Conservation (phyloP, 2,797 vertebrate genomes). For the Eupleurogrammus muticus region DNA sequence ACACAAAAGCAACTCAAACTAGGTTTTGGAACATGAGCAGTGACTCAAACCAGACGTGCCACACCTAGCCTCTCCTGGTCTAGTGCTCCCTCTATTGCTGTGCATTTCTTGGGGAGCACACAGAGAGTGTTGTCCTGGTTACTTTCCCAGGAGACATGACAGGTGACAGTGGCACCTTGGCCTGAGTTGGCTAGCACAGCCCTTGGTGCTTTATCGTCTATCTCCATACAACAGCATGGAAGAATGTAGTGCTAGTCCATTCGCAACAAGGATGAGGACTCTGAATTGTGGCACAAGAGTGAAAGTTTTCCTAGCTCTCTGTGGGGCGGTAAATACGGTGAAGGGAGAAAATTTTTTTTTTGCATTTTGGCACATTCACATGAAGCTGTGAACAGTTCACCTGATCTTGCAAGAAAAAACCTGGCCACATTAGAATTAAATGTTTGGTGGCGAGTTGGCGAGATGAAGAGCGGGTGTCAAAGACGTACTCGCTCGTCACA, state of each 20-base stretch:
- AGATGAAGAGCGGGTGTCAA: slow-evolving; percentile 27
- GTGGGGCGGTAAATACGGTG: neutral
- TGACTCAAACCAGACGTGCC: slow-evolving; percentile 45
- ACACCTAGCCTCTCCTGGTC: slow-evolving; percentile 16
- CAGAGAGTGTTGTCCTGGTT: slow-evolving; percentile 7
- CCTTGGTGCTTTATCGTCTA: slow-evolving; percentile 51
- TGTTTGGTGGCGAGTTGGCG: slow-evolving; percentile 14
- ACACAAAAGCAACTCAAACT: slow-evolving; percentile 64
- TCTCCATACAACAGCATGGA: slow-evolving; percentile 37
- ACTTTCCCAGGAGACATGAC: slow-evolving; percentile 36
- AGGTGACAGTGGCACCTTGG: slow-evolving; percentile 46
- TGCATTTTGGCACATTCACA: slow-evolving; percentile 62
- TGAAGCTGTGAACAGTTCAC: slow-evolving; percentile 40
- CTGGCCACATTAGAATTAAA: slow-evolving; percentile 42
- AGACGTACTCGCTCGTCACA: slow-evolving; percentile 17
- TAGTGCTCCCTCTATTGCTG: slow-evolving; percentile 45
- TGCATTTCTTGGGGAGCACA: slow-evolving; percentile 28
- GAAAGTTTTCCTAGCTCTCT: slow-evolving; percentile 9
- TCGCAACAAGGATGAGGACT: slow-evolving; percentile 8
- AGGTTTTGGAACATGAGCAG: slow-evolving; percentile 45
- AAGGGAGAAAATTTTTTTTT: neutral
- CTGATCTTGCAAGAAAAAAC: slow-evolving; percentile 52
- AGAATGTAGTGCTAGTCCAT: slow-evolving; percentile 32
- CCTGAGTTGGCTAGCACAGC: slow-evolving; percentile 55
- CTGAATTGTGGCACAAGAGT: slow-evolving; percentile 41